These are phyloP conservation scores for Plotosus lineatus DNA, from an alignment of 2,113 vertebrate genomes.

Conservation along the genomic window DNA sequence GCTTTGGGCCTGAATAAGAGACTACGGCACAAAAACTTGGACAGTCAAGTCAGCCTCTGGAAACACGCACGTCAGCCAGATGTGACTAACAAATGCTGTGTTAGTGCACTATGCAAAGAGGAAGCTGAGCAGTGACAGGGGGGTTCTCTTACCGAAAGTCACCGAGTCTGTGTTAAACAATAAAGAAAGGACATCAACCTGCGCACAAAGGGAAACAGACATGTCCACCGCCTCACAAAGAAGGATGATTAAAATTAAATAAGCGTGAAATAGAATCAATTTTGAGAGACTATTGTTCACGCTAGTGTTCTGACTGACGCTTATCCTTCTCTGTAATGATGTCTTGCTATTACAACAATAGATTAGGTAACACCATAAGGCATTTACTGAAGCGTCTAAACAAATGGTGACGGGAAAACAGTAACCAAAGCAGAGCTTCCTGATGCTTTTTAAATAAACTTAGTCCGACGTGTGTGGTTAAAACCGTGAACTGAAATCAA, in stretches of 20 bases:
- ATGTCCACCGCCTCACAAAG: background rate
- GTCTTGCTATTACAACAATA: slow-evolving; percentile 45
- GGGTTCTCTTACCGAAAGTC: slow-evolving; percentile 49
- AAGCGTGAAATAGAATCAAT: background rate
- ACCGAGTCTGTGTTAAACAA: slow-evolving; percentile 1
- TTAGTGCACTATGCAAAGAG: slow-evolving; percentile 11
- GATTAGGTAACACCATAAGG: slow-evolving; percentile 41
- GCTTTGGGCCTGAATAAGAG: background rate
- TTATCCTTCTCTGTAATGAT: slow-evolving; percentile 29
- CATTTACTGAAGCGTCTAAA: slow-evolving; percentile 29
- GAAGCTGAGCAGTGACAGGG: slow-evolving; percentile 19
- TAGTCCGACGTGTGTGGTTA: slow-evolving; percentile 2
- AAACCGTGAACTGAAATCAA: background rate
- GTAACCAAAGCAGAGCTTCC: slow-evolving; percentile 37
- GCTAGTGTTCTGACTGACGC: background rate
- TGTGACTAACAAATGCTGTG: background rate
- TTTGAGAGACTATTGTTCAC: background rate
- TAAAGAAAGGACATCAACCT: slow-evolving; percentile 27
- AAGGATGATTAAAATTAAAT: slow-evolving; percentile 22
- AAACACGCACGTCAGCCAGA: background rate
- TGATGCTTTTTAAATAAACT: slow-evolving; percentile 12
- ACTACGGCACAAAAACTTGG: slow-evolving; percentile 30
- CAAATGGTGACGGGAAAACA: slow-evolving; percentile 39
- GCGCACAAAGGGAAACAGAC: background rate
- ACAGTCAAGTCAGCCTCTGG: background rate